Percentiles rank a stretch among this genome's conserved stretches.
These are phyloP conservation scores for Melinopterus prodromus DNA, from an alignment of 2,888 invertebrate species.

Conservation along the genomic window DNA sequence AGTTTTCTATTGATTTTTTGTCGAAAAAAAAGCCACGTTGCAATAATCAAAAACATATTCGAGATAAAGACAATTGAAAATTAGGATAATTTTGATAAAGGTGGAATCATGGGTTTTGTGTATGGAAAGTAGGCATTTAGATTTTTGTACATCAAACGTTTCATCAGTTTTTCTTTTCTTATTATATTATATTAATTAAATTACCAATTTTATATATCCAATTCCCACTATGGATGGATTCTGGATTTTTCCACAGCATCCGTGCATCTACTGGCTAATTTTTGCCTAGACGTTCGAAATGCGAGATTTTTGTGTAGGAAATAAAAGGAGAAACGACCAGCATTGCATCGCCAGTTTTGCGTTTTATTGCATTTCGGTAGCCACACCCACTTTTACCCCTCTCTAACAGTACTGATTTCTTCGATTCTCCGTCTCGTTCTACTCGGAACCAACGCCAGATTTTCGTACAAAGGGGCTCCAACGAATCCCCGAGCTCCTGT, in stretches of 20 bases:
- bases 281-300: neutral
- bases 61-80: no score
- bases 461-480: neutral
- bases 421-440: slow-evolving; percentile 40
- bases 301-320: slow-evolving; percentile 13
- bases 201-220: no score
- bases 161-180: no score
- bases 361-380: slow-evolving; percentile 36
- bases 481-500: neutral
- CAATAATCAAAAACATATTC: no score
- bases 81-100: no score
- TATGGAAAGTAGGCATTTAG: no score
- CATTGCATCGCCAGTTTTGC: slow-evolving; percentile 9
- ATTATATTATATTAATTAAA: no score
- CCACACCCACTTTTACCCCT: slow-evolving; percentile 48
- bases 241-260: slow-evolving; percentile 11
- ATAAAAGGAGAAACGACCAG: slow-evolving; percentile 26
- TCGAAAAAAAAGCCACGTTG: no score
- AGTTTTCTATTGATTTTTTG: no score
- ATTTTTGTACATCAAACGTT: no score
- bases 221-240: no score
- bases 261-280: neutral
- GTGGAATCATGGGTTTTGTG: no score
- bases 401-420: slow-evolving; percentile 43
- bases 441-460: slow-evolving; percentile 43